phyloP scores from a whole-genome alignment of 2,797 vertebrate genomes.

The Sciurus carolinensis region DNA sequence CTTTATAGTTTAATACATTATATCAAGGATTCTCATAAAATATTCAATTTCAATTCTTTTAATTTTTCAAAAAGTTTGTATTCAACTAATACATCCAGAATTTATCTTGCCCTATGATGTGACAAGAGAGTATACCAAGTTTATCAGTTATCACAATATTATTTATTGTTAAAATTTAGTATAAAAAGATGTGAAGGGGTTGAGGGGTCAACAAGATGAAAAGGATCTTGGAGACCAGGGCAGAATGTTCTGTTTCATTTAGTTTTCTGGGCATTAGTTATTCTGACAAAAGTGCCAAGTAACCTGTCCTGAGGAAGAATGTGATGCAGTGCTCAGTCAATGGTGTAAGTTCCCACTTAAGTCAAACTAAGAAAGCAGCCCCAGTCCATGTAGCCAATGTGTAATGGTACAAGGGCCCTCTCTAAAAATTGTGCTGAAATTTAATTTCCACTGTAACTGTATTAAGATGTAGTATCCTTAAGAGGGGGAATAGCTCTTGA shows the following conservation, averaged over 20 bases:
- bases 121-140: neutral
- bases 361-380: neutral
- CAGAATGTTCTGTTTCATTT: neutral
- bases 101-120: neutral
- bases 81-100: neutral
- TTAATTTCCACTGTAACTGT: neutral
- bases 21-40: slow-evolving; percentile 24
- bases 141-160: neutral
- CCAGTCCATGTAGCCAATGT: too few species aligned
- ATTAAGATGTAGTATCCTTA: neutral
- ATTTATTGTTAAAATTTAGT: neutral
- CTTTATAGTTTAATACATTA: slow-evolving; percentile 21
- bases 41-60: slow-evolving; percentile 20
- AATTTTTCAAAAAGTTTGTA: slow-evolving; percentile 8
- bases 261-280: neutral
- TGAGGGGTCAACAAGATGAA: neutral
- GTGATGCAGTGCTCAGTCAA: neutral
- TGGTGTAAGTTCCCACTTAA: neutral
- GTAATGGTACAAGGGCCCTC: neutral
- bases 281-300: neutral
- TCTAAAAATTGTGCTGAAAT: neutral
- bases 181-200: neutral
- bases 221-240: neutral
- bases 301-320: neutral
- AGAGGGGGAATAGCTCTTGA: neutral